Percentiles rank a stretch among this genome's conserved stretches.
These are phyloP conservation scores for Otolemur garnettii DNA, from an alignment of 2,113 vertebrate species.

Conservation along the genomic window DNA sequence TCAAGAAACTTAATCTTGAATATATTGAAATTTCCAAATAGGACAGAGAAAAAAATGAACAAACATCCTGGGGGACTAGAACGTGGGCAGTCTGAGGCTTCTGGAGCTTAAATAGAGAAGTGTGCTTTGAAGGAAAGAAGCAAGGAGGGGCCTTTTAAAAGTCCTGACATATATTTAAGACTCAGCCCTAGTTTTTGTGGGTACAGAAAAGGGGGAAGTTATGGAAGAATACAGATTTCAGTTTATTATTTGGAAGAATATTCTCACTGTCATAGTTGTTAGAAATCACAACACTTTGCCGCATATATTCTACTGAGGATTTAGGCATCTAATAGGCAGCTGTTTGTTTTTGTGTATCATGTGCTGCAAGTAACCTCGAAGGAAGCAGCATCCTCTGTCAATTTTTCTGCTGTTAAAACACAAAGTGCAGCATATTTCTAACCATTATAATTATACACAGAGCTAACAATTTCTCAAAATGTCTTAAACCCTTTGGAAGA, in stretches of 20 bases:
- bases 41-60: neutral
- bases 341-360: neutral
- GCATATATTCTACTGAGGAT: neutral
- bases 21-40: neutral
- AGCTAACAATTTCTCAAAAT: neutral
- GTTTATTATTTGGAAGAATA: neutral
- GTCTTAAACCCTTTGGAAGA: constrained; percentile 4
- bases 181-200: neutral
- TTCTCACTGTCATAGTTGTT: neutral
- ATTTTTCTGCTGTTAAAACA: constrained; percentile 29
- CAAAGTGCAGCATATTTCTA: constrained; percentile 34
- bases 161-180: neutral
- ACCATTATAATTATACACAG: neutral
- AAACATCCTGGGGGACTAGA: neutral
- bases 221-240: neutral
- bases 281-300: neutral
- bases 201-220: neutral
- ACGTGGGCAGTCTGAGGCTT: neutral
- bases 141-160: neutral
- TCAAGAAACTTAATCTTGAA: neutral
- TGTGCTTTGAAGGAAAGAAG: neutral
- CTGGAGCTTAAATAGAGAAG: neutral
- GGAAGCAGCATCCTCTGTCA: neutral
- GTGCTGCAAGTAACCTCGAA: constrained; percentile 17
- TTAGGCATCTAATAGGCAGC: neutral